Base-by-base conservation (phyloP, 2,888 invertebrate species). In the Argyresthia goedartella region DNA sequence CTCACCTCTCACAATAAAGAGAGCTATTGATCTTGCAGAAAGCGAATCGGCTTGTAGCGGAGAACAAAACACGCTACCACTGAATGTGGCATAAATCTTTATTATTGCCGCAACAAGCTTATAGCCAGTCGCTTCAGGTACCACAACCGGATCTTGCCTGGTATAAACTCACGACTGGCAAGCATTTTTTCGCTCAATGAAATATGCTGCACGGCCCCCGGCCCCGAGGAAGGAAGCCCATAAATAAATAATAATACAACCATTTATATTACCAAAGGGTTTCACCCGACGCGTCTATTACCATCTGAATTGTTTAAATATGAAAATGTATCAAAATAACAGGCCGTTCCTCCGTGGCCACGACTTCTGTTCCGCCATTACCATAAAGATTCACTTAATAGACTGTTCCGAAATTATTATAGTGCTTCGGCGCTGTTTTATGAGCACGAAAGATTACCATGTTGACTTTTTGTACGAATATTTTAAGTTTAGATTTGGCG, bases 241-340 rank as follows among this genome's bases (percentile, higher is more conserved):
- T 86, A 86, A 86, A 86, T 86, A 86, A 85, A 86, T 86, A 85
- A 84, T 86, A 86, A 86, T 84, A 81, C 80, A 77, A 79, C 82
- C 82, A 86, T 86, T 86, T 85, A 86, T 86, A 86, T 84, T 85
- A 81, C 86, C 77, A 82, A 86, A 86, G 85, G 86, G 84, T 84
- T 85, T 82, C 67, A 66, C 76, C 76, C 81, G 84, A 84, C 84
- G 82, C 80, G 81, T 84, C 86, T 86, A 86, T 86, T 86, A 86
- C 80, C 86, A 86, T 86, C 78, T 73, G 84, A 85, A 86, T 86
- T 82, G 86, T 84, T 86, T 84, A 80, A 85, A 85, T 86, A 86
- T 86, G 86, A 84, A 85, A 86, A 86, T 86, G 81, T 73, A 84
- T 85, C 85, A 85, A 85, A 86, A 84, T 84, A 82, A 77, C 79